Percentiles rank a stretch among this genome's conserved stretches.
Evolutionary conservation across 2,113 vertebrate species (phyloP).

Genomic region (Sylvia atricapilla): DNA sequence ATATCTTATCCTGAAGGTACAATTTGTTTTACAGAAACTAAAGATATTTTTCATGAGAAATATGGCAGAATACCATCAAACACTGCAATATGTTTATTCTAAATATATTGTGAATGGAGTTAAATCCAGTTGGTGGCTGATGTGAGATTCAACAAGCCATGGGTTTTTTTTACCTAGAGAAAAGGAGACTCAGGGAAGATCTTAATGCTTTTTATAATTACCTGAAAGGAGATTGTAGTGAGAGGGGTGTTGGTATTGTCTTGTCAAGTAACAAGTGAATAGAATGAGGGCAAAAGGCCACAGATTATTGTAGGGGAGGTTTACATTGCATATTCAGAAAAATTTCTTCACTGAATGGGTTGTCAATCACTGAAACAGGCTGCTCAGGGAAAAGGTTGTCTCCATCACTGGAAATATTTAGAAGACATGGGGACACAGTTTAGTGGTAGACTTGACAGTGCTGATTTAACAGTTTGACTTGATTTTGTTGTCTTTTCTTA

Average conservation of each 20-base stretch:
- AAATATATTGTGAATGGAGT: background rate
- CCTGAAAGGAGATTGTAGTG: background rate
- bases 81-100: background rate
- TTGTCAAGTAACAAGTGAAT: background rate
- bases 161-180: background rate
- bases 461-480: accelerated
- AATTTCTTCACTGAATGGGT: accelerated
- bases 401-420: background rate
- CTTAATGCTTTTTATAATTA: background rate
- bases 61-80: background rate
- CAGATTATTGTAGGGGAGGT: background rate
- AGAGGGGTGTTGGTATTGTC: background rate
- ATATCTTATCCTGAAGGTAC: conserved; percentile 94
- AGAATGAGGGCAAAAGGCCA: background rate
- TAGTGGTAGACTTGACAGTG: background rate
- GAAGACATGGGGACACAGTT: accelerated
- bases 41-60: background rate
- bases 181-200: background rate
- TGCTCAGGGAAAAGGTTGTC: background rate
- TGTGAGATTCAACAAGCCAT: background rate
- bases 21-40: background rate
- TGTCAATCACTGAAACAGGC: background rate
- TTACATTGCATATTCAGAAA: background rate
- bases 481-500: background rate
- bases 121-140: background rate